phyloP scores from a whole-genome alignment of 2,888 invertebrate genomes.

The Ochropleura leucogaster region DNA sequence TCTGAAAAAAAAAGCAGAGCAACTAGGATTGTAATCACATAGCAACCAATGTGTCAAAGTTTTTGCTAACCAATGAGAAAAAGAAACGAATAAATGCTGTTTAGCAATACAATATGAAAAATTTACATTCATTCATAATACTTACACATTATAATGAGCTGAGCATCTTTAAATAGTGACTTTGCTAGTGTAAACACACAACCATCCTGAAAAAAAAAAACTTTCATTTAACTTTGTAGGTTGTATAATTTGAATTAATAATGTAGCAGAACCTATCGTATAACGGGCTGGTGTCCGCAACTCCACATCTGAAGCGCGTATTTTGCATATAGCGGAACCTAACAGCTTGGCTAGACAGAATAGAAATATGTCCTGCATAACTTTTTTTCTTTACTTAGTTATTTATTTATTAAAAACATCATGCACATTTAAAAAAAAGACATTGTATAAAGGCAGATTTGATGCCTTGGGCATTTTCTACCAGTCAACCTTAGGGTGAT shows the following conservation, averaged over 20 bases:
- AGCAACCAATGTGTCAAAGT: neutral
- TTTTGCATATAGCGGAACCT: no score
- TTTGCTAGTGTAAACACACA: constrained; percentile 90
- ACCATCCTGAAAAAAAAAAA: constrained; percentile 81
- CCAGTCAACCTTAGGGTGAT: no score
- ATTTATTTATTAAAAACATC: no score
- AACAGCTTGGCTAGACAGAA: neutral
- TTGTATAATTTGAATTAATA: neutral
- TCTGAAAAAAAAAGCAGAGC: neutral
- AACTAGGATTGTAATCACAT: neutral
- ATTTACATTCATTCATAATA: constrained; percentile 89
- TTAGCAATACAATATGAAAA: neutral
- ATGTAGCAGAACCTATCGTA: neutral
- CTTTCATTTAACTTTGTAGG: neutral
- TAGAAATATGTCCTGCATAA: neutral
- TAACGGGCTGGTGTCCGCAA: no score
- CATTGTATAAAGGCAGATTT: no score
- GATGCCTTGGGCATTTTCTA: no score
- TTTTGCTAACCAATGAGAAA: neutral
- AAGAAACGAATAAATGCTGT: neutral
- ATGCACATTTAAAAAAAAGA: no score
- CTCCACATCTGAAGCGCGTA: no score
- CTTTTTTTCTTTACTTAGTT: no score
- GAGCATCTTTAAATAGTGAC: constrained; percentile 93
- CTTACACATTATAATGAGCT: constrained; percentile 93